Percentiles rank a stretch among this genome's conserved stretches.
Evolutionary conservation across 2,113 vertebrate species (phyloP).

Genomic region (Cairina moschata): DNA sequence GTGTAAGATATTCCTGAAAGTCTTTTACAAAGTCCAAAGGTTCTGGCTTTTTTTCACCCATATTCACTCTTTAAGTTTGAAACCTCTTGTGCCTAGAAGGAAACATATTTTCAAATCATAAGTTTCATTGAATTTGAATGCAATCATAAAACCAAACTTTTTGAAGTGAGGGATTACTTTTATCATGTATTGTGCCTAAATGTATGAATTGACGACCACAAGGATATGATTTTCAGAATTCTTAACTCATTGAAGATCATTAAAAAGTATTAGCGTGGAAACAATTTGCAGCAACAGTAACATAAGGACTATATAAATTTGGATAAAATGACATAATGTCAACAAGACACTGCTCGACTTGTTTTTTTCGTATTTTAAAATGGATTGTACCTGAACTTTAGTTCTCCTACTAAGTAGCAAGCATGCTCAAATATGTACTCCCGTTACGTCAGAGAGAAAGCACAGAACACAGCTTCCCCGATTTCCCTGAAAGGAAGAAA

Average conservation of each 20-base stretch:
- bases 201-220: neutral
- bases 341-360: neutral
- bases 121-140: neutral
- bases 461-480: neutral
- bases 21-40: conserved; percentile 98
- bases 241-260: neutral
- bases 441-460: neutral
- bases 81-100: conserved; percentile 62
- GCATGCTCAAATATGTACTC: conserved; percentile 40
- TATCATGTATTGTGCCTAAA: neutral
- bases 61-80: conserved; percentile 73
- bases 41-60: conserved; percentile 98
- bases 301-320: neutral
- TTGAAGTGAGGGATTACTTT: neutral
- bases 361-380: neutral
- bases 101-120: conserved; percentile 13
- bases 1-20: conserved; percentile 98
- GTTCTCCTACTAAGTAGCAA: conserved; percentile 32
- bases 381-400: conserved; percentile 42
- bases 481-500: neutral
- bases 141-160: neutral
- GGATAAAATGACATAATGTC: neutral
- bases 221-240: neutral
- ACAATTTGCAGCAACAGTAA: neutral
- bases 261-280: neutral